A percentile compares a stretch with the other conserved stretches of the same genome.
Evolutionary conservation across 2,797 vertebrate genomes (phyloP).

Genomic region (Micromesistius poutassou): DNA sequence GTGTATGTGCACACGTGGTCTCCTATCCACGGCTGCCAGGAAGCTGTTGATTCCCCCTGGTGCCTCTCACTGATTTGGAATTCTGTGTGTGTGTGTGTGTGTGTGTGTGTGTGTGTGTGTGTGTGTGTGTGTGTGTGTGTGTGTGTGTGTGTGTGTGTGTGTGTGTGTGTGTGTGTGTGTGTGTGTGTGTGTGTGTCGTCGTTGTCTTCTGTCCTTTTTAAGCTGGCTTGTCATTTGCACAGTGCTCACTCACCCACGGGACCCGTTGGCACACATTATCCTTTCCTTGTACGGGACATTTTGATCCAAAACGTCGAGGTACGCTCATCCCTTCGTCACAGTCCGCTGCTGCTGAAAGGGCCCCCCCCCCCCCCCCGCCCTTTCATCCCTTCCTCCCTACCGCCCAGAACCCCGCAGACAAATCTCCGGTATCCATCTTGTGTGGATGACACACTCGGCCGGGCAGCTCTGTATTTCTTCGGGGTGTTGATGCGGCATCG

Average conservation of each 20-base stretch:
- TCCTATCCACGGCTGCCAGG: neutral
- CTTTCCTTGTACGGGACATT: slow-evolving; percentile 34
- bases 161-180: too few species aligned
- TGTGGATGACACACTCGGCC: slow-evolving; percentile 1
- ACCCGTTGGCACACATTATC: slow-evolving; percentile 38
- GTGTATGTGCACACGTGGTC: neutral
- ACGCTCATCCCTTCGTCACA: neutral
- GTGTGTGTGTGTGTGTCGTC: too few species aligned
- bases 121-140: too few species aligned
- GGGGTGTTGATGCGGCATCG: too few species aligned
- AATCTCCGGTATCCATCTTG: slow-evolving; percentile 12
- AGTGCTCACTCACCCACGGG: slow-evolving; percentile 44
- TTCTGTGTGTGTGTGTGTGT: slow-evolving; percentile 10
- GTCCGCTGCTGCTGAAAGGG: slow-evolving; percentile 1
- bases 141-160: too few species aligned
- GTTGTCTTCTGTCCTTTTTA: slow-evolving; percentile 2
- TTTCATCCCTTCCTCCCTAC: neutral
- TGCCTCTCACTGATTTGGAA: slow-evolving; percentile 20
- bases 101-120: slow-evolving; percentile 11
- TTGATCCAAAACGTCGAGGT: slow-evolving; percentile 33
- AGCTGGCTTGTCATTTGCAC: slow-evolving; percentile 54
- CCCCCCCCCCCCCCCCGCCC: neutral
- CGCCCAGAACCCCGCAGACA: slow-evolving; percentile 5
- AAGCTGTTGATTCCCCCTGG: neutral
- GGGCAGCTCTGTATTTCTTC: neutral